A percentile compares a stretch with the other conserved stretches of the same genome.
Evolutionary conservation across 2,113 vertebrate species (phyloP).

Genomic region (Pterocles gutturalis): DNA sequence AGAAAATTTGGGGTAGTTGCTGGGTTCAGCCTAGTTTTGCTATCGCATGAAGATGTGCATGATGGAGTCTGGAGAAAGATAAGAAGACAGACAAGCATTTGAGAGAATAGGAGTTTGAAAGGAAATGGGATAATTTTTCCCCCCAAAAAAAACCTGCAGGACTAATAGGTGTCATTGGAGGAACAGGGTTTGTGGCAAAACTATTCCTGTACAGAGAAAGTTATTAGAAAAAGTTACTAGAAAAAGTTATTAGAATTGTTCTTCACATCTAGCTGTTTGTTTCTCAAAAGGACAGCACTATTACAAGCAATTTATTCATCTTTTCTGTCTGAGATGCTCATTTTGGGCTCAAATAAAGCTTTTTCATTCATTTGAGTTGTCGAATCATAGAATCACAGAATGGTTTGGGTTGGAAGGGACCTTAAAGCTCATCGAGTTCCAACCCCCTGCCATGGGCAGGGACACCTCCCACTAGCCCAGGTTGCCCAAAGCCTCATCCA

Average conservation of each 20-base stretch:
- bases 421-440: too few relatives aligned
- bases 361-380: not conserved
- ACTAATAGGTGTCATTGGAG: not conserved
- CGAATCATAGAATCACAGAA: too few relatives aligned
- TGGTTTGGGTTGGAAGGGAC: too few relatives aligned
- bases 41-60: fast-evolving
- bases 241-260: not conserved
- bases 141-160: not conserved
- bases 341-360: not conserved
- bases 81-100: not conserved
- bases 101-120: not conserved
- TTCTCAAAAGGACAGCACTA: not conserved
- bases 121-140: not conserved
- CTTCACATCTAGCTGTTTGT: not conserved
- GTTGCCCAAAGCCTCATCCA: too few relatives aligned
- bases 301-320: not conserved
- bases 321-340: not conserved
- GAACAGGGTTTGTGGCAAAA: not conserved
- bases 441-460: too few relatives aligned
- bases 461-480: too few relatives aligned
- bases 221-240: not conserved
- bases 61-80: not conserved
- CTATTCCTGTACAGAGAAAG: not conserved
- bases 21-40: not conserved
- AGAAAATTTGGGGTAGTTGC: not conserved